Percentiles rank a stretch among this genome's conserved stretches.
Evolutionary conservation across 2,113 vertebrate genomes (phyloP).

Genomic region (Phoenicopterus ruber): DNA sequence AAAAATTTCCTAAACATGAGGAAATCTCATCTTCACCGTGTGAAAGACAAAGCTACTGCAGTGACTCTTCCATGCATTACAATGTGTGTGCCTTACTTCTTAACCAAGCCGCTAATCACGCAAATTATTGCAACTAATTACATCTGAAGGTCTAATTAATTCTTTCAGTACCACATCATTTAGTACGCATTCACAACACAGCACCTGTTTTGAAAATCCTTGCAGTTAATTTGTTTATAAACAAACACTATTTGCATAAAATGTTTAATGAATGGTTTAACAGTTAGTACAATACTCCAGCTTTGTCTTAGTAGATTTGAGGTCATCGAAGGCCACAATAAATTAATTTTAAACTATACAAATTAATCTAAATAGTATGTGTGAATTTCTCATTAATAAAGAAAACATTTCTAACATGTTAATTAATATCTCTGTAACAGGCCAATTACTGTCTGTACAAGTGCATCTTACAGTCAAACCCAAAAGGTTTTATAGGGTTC

Average conservation of each 20-base stretch:
- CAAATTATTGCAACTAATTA: conserved; percentile 99
- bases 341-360: conserved; percentile 87
- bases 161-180: conserved; percentile 99
- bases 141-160: conserved; percentile 98
- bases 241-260: conserved; percentile 95
- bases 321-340: conserved; percentile 81
- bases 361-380: conserved; percentile 84
- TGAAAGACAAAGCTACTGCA: conserved; percentile 78
- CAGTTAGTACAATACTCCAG: conserved; percentile 78
- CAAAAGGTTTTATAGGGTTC: conserved; percentile 65
- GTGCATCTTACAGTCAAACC: conserved; percentile 73
- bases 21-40: conserved; percentile 74
- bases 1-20: conserved; percentile 82
- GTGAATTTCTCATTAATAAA: conserved; percentile 94
- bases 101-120: conserved; percentile 99
- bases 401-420: conserved; percentile 91
- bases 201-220: conserved; percentile 98
- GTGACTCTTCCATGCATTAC: conserved; percentile 80
- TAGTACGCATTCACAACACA: conserved; percentile 95
- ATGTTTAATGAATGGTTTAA: conserved; percentile 93
- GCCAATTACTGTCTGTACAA: conserved; percentile 93
- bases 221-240: conserved; percentile 98
- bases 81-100: conserved; percentile 92
- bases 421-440: conserved; percentile 94
- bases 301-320: conserved; percentile 79